Evolutionary conservation across 1,140 invertebrate species (phyloP).

Genomic region (Trypoxylus dichotomus): DNA sequence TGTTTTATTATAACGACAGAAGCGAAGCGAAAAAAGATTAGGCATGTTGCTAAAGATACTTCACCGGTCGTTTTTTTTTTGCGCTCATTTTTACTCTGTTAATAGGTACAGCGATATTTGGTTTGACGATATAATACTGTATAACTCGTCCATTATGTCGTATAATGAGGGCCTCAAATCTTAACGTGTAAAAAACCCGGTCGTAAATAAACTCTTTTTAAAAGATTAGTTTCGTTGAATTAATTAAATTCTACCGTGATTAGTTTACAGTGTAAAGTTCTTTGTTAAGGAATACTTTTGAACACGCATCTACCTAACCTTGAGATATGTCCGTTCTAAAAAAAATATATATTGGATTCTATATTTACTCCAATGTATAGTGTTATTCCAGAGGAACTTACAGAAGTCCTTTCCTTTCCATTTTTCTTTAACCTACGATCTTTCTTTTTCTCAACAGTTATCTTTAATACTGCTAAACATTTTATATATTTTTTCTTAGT

Average conservation of each 20-base stretch:
- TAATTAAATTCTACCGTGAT: neutral
- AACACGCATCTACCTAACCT: neutral
- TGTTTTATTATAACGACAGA: slow-evolving; percentile 27
- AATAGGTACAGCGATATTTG: slow-evolving; percentile 13
- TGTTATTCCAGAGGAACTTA: too few relatives aligned
- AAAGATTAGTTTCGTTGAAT: slow-evolving; percentile 5
- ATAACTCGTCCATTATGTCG: slow-evolving; percentile 11
- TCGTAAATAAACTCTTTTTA: slow-evolving; percentile 12
- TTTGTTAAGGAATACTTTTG: neutral
- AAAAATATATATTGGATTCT: too few relatives aligned
- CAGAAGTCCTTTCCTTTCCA: too few relatives aligned
- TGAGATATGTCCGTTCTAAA: too few relatives aligned
- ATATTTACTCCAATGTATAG: too few relatives aligned
- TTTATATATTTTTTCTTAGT: too few relatives aligned
- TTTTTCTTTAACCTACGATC: too few relatives aligned
- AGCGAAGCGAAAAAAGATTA: slow-evolving; percentile 17
- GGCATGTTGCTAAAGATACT: slow-evolving; percentile 23
- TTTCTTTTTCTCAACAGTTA: too few relatives aligned
- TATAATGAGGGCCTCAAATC: slow-evolving; percentile 1
- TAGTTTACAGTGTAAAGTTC: neutral
- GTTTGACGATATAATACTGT: slow-evolving; percentile 22
- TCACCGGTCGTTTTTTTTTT: neutral
- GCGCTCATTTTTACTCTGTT: neutral
- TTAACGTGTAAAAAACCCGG: slow-evolving; percentile 3
- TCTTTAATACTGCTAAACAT: too few relatives aligned